Evolutionary conservation across 2,797 vertebrate genomes (phyloP).

Genomic region (Pseudochirops corinnae): DNA sequence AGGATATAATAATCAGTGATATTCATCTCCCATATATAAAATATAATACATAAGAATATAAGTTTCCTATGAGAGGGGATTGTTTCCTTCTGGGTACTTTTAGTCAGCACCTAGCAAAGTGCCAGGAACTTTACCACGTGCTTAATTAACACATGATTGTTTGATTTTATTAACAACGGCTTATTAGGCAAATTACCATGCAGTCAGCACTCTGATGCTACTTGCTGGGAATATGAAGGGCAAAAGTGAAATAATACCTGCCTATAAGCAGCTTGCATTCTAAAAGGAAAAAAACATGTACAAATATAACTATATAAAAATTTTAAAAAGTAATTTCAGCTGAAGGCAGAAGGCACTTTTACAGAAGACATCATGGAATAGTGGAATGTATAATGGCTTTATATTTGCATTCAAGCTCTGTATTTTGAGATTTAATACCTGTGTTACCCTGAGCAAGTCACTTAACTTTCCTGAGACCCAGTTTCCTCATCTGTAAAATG

Average conservation of each 20-base stretch:
- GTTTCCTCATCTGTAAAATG: not conserved
- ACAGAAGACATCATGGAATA: not conserved
- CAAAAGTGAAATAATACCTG: not conserved
- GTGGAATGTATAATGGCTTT: not conserved
- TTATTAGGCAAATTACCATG: not conserved
- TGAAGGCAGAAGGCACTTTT: not conserved
- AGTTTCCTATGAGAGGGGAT: not conserved
- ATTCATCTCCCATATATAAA: not conserved
- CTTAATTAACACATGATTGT: not conserved
- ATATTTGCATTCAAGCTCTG: not conserved
- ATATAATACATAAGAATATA: not conserved
- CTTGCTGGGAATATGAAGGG: not conserved
- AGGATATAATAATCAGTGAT: not conserved
- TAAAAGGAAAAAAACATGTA: not conserved
- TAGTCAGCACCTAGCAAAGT: not conserved
- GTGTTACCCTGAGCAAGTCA: not conserved
- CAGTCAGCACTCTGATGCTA: not conserved
- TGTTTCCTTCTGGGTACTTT: not conserved
- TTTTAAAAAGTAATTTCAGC: not conserved
- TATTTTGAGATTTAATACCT: not conserved
- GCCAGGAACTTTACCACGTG: not conserved
- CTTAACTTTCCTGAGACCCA: not conserved
- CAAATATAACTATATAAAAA: not conserved
- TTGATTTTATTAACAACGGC: not conserved
- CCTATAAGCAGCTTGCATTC: not conserved